Evolutionary conservation across 2,888 invertebrate species (phyloP), one percentile per base, ranked within the genome.

Genomic region (Agrenia bidenticulata): DNA sequence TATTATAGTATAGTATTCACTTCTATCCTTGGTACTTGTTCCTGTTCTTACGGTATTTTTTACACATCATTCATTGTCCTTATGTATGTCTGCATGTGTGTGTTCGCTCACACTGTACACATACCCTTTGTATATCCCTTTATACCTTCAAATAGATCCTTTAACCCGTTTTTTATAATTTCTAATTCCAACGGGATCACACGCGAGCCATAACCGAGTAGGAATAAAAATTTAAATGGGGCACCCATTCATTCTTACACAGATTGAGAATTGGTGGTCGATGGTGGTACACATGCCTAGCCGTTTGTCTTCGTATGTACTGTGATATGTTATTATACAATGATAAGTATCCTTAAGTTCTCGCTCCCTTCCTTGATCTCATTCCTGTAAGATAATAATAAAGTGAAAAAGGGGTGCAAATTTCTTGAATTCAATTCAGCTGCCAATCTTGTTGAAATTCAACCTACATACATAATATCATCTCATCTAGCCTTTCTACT

Each of bases 381-480:
- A 32, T 32, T 32, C 32, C 32, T 11, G 32, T 32, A 32, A 32
- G 11, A 32, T 32, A 32, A 32, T 51, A n/a, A 45, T 23, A 54
- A 32, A 27, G 53, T 17, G 51, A n/a, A 37, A 57, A 67, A 67
- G 50, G 68, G 71, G 71, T 68, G 71, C 66, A 63, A 63, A 70
- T 66, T 66, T 67, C 61, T 64, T 63, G 39, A 26, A 27, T 54
- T 62, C 53, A 32, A 66, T 70, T 68, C 71, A 71, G 62, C 71
- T 71, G 68, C 68, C 71, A 71, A 71, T 71, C 69, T 67, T 13
- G 41, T 37, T 57, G 45, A 45, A 58, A 58, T 49, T 23, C 19
- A 51, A 51, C 51, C 51, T 51, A 51, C 51, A 23, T 51, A 51
- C 51, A 51, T 51, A 51, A 23, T 24, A 51, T 24, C 45, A 45